These are phyloP conservation scores for Harpalus rufipes DNA, from an alignment of 2,888 invertebrate genomes.

Conservation along the genomic window DNA sequence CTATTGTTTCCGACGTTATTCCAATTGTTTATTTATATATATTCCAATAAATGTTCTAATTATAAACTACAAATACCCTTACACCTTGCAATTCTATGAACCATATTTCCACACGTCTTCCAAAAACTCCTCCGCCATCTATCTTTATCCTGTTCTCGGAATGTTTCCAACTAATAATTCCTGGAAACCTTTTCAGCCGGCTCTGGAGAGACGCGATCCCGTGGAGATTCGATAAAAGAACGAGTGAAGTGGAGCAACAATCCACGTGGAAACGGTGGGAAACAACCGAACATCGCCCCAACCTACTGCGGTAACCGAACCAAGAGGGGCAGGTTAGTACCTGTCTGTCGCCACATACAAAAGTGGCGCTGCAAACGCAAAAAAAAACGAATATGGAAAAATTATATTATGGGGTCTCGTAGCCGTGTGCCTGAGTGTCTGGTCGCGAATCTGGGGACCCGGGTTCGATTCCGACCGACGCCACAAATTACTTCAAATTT, in stretches of 20 bases:
- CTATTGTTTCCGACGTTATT: too few species aligned
- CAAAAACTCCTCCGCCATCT: not conserved
- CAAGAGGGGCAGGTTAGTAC: conserved; percentile 20
- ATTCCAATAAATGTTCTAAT: too few species aligned
- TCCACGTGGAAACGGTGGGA: conserved; percentile 62
- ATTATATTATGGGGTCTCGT: too few species aligned
- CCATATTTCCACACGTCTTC: not conserved
- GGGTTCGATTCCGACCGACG: too few species aligned
- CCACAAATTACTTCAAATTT: too few species aligned
- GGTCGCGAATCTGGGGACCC: too few species aligned
- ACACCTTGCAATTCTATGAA: not conserved
- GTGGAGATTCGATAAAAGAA: conserved; percentile 67
- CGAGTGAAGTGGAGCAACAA: conserved; percentile 65
- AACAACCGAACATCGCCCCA: conserved; percentile 26
- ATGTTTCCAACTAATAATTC: conserved; percentile 14
- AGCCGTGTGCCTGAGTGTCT: too few species aligned
- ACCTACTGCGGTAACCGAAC: conserved; percentile 40
- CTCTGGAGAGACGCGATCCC: conserved; percentile 54
- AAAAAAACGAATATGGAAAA: conserved; percentile 55
- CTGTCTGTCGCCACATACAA: conserved; percentile 15
- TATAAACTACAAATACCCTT: not conserved
- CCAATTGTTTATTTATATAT: too few species aligned
- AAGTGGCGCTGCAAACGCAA: conserved; percentile 23
- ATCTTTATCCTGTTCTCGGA: not conserved
- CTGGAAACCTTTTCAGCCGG: conserved; percentile 26